phyloP scores from a whole-genome alignment of 2,113 vertebrate genomes.

The Pollimyrus isidori region DNA sequence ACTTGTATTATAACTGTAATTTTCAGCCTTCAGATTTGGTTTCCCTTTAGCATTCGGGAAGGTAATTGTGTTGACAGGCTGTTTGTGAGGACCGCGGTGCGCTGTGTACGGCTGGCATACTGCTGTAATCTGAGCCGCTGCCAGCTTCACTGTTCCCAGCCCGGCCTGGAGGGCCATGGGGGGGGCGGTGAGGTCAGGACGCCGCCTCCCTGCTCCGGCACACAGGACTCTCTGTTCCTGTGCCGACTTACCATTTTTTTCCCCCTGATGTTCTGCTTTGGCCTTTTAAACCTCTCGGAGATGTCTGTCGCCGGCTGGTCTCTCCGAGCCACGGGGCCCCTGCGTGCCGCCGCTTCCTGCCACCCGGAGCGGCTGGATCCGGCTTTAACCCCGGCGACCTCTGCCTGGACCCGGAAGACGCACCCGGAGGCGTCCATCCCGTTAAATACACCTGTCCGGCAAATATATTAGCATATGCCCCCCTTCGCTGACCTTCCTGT shows the following conservation, averaged over 20 bases:
- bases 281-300: neutral
- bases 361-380: neutral
- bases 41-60: conserved; percentile 13
- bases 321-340: neutral
- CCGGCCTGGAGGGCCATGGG: neutral
- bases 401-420: neutral
- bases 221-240: neutral
- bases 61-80: conserved; percentile 25
- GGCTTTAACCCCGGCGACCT: neutral
- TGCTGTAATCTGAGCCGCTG: neutral
- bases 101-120: neutral
- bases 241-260: neutral
- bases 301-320: neutral
- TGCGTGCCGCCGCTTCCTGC: neutral
- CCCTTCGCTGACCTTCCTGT: neutral
- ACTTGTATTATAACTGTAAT: conserved; percentile 29
- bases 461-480: neutral
- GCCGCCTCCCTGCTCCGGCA: neutral
- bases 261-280: neutral
- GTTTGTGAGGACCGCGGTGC: neutral
- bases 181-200: neutral
- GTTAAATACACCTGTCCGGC: neutral
- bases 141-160: neutral
- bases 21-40: conserved; percentile 21
- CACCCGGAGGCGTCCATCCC: neutral